phyloP scores from a whole-genome alignment of 2,113 vertebrate species.

The Percopsis transmontana region DNA sequence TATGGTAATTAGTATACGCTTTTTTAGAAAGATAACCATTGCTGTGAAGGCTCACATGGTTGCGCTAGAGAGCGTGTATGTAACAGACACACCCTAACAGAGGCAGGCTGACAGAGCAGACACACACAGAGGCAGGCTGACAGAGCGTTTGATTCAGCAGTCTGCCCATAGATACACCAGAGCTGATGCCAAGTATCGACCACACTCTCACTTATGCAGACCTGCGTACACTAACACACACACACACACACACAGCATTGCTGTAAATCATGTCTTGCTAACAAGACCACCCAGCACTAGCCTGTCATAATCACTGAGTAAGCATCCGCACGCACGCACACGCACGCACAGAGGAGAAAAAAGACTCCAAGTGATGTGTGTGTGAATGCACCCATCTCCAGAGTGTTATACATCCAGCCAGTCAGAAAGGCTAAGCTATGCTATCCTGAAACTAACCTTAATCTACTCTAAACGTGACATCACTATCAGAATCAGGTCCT shows the following conservation, averaged over 20 bases:
- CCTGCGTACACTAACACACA: slow-evolving; percentile 3
- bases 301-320: slow-evolving; percentile 26
- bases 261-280: slow-evolving; percentile 30
- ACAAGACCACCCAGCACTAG: slow-evolving; percentile 9
- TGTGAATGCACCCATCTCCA: slow-evolving; percentile 9
- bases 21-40: too few relatives aligned
- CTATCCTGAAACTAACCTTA: too few relatives aligned
- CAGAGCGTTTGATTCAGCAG: slow-evolving; percentile 13
- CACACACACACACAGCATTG: slow-evolving; percentile 1
- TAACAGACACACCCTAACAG: background rate
- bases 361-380: slow-evolving; percentile 2
- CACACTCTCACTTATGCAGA: slow-evolving; percentile 7
- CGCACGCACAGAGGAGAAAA: background rate
- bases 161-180: background rate
- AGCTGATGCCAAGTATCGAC: slow-evolving; percentile 4
- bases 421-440: too few relatives aligned
- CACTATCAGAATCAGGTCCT: too few relatives aligned
- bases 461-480: too few relatives aligned
- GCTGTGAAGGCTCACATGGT: background rate
- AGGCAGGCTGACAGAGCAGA: background rate
- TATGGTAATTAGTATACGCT: too few relatives aligned
- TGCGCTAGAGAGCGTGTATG: background rate
- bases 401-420: background rate
- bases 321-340: slow-evolving; percentile 20
- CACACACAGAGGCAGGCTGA: background rate